phyloP scores from a whole-genome alignment of 1,140 invertebrate genomes.

The Subanguina moxae region DNA sequence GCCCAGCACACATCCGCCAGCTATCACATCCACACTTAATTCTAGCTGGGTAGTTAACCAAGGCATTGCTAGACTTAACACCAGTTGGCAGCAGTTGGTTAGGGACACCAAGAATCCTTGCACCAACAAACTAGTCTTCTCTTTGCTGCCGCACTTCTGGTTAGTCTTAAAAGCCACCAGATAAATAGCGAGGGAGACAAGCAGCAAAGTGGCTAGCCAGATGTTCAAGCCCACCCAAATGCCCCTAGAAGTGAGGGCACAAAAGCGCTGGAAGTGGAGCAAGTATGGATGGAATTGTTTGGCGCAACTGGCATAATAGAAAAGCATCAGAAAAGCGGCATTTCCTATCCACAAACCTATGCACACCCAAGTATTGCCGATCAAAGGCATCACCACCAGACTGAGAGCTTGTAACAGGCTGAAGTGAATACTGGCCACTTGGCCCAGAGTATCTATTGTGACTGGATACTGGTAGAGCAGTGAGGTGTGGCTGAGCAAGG shows the following conservation, averaged over 20 bases:
- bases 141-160: no score
- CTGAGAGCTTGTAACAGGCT: slow-evolving; percentile 22
- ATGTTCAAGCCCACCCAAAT: background rate
- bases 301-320: background rate
- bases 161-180: no score
- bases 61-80: background rate
- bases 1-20: background rate
- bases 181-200: background rate
- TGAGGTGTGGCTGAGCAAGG: background rate
- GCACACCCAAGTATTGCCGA: background rate
- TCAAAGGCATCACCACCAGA: slow-evolving; percentile 25
- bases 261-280: background rate
- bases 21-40: background rate
- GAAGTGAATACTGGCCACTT: slow-evolving; percentile 12
- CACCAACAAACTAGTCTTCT: background rate
- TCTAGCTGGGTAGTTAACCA: background rate
- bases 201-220: background rate
- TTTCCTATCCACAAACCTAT: background rate
- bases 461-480: background rate
- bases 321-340: background rate
- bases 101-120: background rate
- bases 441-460: slow-evolving; percentile 9
- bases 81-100: background rate
- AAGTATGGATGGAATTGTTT: background rate
- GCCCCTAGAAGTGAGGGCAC: background rate